Evolutionary conservation across 2,113 vertebrate genomes (phyloP), one percentile per base, ranked within the genome.

Genomic region (Gobiocypris rarus): DNA sequence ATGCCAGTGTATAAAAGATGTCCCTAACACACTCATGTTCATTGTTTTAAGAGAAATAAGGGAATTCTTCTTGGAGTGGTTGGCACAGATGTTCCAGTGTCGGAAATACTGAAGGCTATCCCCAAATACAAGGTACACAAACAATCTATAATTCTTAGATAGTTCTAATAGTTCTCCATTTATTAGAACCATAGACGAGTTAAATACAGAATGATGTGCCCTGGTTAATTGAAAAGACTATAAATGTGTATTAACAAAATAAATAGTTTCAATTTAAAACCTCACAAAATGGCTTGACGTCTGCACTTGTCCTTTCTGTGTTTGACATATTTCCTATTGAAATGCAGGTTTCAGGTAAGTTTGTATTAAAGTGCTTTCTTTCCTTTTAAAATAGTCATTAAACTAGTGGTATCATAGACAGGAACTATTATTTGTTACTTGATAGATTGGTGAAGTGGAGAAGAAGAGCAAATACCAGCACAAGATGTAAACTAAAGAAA

Each of bases 61-160:
- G 97, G 98, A 48, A 98, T 99, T 92, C 95, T 99, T 48, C 94
- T 99, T 13, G 98, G 98, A 45, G 98, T 99, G 88, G 98, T 98
- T 69, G 98, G 98, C 82, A 99, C 98, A 76, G 98, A 99, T 74
- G 96, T 99, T 80, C 98, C 98, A 0, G 98, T 99, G 69, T 97
- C 97, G 82, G 98, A 99, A 91, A 95, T 99, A 79, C 91, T 99
- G 86, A 99, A 99, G 92, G 95, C 97, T 56, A 98, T 99, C 88
- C 98, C 98, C 73, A 99, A 99, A 89, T 97, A 99, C 87, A 99
- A 99, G 97, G 98, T 98, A 96, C 90, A 22, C n/a, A 48, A 43
- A 45, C 14, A 59, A 14, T 9, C n/a, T n/a, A 1, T 41, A 31
- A 41, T 6, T 54, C 43, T 48, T 54, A 26, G 13, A 4, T 26